phyloP scores from a whole-genome alignment of 2,888 invertebrate species.

The Laspeyria flexula region DNA sequence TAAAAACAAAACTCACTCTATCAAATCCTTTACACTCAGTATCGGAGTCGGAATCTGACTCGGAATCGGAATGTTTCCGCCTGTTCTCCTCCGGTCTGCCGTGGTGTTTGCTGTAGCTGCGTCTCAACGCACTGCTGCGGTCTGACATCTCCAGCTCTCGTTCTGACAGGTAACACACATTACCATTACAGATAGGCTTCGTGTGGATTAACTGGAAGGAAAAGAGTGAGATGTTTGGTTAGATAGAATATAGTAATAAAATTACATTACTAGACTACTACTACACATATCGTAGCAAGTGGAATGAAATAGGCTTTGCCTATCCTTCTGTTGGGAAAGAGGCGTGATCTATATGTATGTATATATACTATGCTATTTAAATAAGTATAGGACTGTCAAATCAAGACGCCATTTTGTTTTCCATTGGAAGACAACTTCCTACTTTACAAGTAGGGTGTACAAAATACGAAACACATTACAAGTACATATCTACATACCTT shows the following conservation, averaged over 20 bases:
- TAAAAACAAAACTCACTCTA: conserved; percentile 65
- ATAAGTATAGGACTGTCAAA: too few species aligned
- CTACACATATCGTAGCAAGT: too few species aligned
- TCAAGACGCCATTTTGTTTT: too few species aligned
- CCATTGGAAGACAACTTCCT: too few species aligned
- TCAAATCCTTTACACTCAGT: conserved; percentile 81
- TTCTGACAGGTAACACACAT: conserved; percentile 69
- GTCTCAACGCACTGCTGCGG: conserved; percentile 41
- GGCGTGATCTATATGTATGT: too few species aligned
- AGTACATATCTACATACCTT: too few species aligned
- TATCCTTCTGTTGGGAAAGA: too few species aligned
- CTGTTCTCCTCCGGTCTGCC: conserved; percentile 74
- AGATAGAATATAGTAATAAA: background rate
- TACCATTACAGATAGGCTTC: conserved; percentile 68
- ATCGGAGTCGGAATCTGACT: conserved; percentile 86
- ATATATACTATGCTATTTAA: too few species aligned
- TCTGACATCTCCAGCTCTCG: conserved; percentile 53
- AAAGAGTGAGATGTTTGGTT: background rate
- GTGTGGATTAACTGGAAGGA: conserved; percentile 67
- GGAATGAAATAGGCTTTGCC: too few species aligned
- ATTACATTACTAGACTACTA: too few species aligned
- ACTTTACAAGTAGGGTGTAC: too few species aligned
- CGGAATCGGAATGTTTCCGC: conserved; percentile 73
- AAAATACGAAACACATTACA: too few species aligned
- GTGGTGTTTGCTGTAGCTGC: conserved; percentile 81